Evolutionary conservation across 1,140 invertebrate genomes (phyloP), one percentile per base, ranked within the genome.

Genomic region (Drosophila teissieri): DNA sequence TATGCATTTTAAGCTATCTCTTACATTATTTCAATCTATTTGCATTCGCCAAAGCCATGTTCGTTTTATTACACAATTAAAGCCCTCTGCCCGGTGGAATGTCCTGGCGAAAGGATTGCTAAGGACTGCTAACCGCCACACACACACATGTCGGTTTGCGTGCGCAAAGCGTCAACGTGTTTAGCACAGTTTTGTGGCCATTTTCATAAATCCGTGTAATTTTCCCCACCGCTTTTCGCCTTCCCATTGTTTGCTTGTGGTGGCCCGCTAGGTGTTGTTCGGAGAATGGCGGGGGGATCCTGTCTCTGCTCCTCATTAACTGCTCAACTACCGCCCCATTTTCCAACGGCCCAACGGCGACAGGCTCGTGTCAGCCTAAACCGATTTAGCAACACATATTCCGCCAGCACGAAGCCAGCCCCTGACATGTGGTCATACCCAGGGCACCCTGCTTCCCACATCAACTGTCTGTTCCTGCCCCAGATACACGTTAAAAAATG

Each of bases 171-270:
- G 81, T 81, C 77, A 85, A 77, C 80, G 62, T 84, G 81, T 84
- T 84, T 73, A 85, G 73, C 81, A 53, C 73, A 74, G 67, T 84
- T 84, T 84, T 84, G 81, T 84, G 81, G 62, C 73, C 72, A 63
- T 77, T 84, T 74, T 77, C 61, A 80, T 62, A 84, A 80, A 77
- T 80, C 73, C 77, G 81, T 84, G 81, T 85, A 64, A 80, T 77
- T 69, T 80, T 51, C 27, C 36, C 64, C 61, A 14, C 27, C 40
- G 55, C 55, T 34, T 40, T 39, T 39, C 12, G 11, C 36, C 17
- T 24, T 14, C 24, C n/a, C 12, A 45, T 56, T 72, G 65, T 62
- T 73, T 53, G 46, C 36, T 31, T 60, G 70, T 73, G 70, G 69
- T 70, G 48, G 48, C 48, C 48, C 48, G 27, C 48, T 34, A 34